phyloP scores from a whole-genome alignment of 2,113 vertebrate species.

The Meleagris gallopavo region DNA sequence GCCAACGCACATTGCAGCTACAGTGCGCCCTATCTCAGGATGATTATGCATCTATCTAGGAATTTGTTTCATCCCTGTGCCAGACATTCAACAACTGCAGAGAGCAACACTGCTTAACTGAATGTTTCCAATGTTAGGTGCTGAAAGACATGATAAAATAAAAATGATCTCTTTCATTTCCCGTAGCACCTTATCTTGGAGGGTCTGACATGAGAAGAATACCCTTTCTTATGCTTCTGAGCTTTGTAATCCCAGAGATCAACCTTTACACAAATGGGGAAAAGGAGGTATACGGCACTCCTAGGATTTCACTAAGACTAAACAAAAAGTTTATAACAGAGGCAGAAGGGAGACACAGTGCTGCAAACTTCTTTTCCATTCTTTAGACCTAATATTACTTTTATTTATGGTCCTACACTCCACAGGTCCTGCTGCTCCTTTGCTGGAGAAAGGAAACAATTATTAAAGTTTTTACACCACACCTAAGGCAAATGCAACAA shows the following conservation, averaged over 20 bases:
- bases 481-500: neutral
- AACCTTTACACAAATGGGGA: neutral
- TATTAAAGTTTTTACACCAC: neutral
- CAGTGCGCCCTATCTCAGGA: fast-evolving
- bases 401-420: neutral
- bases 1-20: neutral
- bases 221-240: fast-evolving
- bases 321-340: neutral
- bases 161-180: neutral
- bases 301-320: neutral
- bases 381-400: neutral
- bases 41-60: constrained; percentile 25
- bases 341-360: fast-evolving
- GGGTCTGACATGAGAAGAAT: neutral
- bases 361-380: neutral
- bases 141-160: constrained; percentile 16
- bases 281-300: neutral
- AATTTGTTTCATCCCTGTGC: constrained; percentile 41
- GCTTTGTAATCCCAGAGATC: neutral
- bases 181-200: neutral
- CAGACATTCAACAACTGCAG: constrained; percentile 6
- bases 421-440: neutral
- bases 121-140: neutral
- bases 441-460: neutral
- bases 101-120: neutral